Evolutionary conservation across 2,113 vertebrate genomes (phyloP), one percentile per base, ranked within the genome.

Genomic region (Phyllostomus hastatus): DNA sequence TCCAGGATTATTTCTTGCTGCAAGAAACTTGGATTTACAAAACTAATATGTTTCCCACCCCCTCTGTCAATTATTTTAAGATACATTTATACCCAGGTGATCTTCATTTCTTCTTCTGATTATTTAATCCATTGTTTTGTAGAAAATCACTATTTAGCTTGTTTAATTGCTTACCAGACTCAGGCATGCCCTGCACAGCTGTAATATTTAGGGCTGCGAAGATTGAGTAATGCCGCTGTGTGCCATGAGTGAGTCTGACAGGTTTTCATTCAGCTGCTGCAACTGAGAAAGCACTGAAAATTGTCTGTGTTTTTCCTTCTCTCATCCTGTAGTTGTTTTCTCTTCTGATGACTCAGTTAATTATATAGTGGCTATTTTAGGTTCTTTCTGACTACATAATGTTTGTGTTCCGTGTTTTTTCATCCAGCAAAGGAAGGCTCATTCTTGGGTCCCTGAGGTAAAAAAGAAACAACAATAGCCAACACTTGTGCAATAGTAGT

Each of bases 331-430:
- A 78, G 70, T 78, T 69, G 24, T 92, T 84, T 95, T 90, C 9
- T 43, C 50, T 94, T 82, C 89, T 80, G 93, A 95, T 91, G 90
- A 83, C 79, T 69, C 59, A 28, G 90, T 75, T 97, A 94, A 96
- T 97, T 94, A 94, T 59, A 79, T 15, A 87, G 80, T 94, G 84
- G 75, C 87, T 97, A 94, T 92, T 96, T 95, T 70, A 70, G 80
- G 41, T 67, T 87, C 54, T 46, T 92, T 95, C 75, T 92, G 75
- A 84, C 69, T 91, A 50, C 41, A 80, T 54, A 70, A 88, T 66
- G 54, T 93, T 91, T 90, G 35, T 80, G 48, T 72, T 92, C 84
- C 2, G 0, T 83, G 41, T 54, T 88, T 96, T 95, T 91, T 93
- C 31, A 79, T 83, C 26, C 1, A 28, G 57, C 91, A 73, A 80